Evolutionary conservation across 2,888 invertebrate species (phyloP).

Genomic region (Diaperis boleti): DNA sequence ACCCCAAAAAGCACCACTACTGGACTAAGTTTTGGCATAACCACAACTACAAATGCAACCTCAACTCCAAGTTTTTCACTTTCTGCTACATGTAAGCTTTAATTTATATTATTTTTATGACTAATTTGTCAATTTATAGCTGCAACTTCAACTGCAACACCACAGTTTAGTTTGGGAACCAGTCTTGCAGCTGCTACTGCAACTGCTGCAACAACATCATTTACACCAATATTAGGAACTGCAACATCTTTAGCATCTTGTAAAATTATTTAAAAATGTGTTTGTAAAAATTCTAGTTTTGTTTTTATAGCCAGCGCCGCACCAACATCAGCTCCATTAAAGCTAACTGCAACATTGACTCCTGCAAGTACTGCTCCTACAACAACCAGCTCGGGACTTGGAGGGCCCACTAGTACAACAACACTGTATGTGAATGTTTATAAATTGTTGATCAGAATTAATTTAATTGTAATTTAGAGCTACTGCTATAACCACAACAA

Average conservation of each 20-base stretch:
- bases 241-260: constrained; percentile 17
- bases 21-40: constrained; percentile 45
- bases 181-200: constrained; percentile 35
- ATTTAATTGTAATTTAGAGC: constrained; percentile 29
- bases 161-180: constrained; percentile 36
- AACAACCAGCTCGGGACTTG: constrained; percentile 49
- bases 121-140: constrained; percentile 39
- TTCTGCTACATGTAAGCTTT: constrained; percentile 32
- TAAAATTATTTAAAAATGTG: neutral
- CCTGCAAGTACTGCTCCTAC: constrained; percentile 52
- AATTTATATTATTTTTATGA: neutral
- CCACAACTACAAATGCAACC: constrained; percentile 19
- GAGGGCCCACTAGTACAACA: constrained; percentile 34
- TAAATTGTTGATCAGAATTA: constrained; percentile 37
- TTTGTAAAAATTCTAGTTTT: neutral
- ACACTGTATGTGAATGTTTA: constrained; percentile 21
- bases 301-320: constrained; percentile 43
- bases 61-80: constrained; percentile 59
- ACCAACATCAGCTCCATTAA: constrained; percentile 41
- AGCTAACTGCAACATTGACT: constrained; percentile 46
- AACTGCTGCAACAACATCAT: constrained; percentile 36
- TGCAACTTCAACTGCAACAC: constrained; percentile 64
- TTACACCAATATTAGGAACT: constrained; percentile 32
- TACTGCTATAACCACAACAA: constrained; percentile 39
- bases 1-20: constrained; percentile 45